These are phyloP conservation scores for Gryllus bimaculatus DNA, from an alignment of 1,140 invertebrate species.

Conservation along the genomic window DNA sequence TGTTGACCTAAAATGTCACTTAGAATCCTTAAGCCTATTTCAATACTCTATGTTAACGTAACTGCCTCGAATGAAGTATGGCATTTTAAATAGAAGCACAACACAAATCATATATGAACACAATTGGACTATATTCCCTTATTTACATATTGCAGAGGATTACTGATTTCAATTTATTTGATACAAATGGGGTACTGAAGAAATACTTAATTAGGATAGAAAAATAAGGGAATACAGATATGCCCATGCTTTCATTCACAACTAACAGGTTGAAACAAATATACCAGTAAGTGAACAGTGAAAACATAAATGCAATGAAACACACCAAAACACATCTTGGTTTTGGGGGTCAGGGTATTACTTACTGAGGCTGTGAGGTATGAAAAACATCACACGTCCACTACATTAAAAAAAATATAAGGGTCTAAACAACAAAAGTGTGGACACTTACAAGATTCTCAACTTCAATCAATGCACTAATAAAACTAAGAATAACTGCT, in stretches of 20 bases:
- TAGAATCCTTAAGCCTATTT: no score
- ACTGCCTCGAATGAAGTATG: no score
- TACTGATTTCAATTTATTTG: not conserved
- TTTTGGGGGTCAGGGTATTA: not conserved
- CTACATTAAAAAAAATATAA: not conserved
- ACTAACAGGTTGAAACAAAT: not conserved
- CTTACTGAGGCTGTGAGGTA: not conserved
- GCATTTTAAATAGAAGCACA: not conserved
- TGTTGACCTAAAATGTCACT: no score
- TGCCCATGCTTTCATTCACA: constrained; percentile 3
- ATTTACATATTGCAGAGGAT: not conserved
- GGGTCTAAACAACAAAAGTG: constrained; percentile 20
- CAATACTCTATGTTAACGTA: no score
- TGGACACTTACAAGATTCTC: constrained; percentile 22
- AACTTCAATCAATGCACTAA: constrained; percentile 9
- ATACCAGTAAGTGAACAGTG: not conserved
- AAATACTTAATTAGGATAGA: not conserved
- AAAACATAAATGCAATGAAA: constrained; percentile 6
- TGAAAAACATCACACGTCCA: not conserved
- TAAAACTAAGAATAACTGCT: constrained; percentile 8
- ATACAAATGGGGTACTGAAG: not conserved
- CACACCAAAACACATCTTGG: not conserved
- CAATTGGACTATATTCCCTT: not conserved
- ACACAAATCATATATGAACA: not conserved
- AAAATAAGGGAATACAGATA: not conserved